Percentiles rank a stretch among this genome's conserved stretches.
These are phyloP conservation scores for Dissostichus mawsoni DNA, from an alignment of 2,113 vertebrate species.

Conservation along the genomic window DNA sequence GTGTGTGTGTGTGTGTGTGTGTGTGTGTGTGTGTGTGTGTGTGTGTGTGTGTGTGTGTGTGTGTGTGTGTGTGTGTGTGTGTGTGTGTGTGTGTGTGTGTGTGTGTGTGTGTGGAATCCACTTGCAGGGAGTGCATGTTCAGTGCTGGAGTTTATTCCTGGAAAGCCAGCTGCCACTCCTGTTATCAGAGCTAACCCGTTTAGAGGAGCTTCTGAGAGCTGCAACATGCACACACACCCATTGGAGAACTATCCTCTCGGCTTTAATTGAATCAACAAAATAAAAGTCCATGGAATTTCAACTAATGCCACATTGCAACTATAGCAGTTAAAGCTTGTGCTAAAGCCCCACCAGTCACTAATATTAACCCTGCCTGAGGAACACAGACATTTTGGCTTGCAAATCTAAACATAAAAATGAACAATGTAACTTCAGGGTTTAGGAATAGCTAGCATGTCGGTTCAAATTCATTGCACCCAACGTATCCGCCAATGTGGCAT, in stretches of 20 bases:
- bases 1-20: conserved; percentile 49
- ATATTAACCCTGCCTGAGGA: not conserved
- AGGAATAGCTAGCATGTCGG: conserved; percentile 10
- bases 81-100: not conserved
- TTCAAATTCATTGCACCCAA: not conserved
- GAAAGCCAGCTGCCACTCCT: conserved; percentile 72
- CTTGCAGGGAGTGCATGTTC: conserved; percentile 50
- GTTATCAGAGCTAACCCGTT: conserved; percentile 74
- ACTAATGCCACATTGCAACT: conserved; percentile 10
- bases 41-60: conserved; percentile 34
- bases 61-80: conserved; percentile 4
- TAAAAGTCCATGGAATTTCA: conserved; percentile 28
- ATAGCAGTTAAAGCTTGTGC: conserved; percentile 11
- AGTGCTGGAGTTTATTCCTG: conserved; percentile 70
- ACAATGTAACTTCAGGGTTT: not conserved
- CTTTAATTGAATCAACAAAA: conserved; percentile 34
- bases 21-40: conserved; percentile 48
- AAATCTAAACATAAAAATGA: not conserved
- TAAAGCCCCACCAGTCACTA: conserved; percentile 9
- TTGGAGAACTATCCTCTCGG: not conserved
- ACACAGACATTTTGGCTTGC: not conserved
- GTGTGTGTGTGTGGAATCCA: conserved; percentile 44
- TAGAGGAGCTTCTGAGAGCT: conserved; percentile 59
- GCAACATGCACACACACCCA: not conserved
- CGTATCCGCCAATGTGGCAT: conserved; percentile 1